Evolutionary conservation across 1,140 invertebrate genomes (phyloP), one percentile per base, ranked within the genome.

Genomic region (Drosophila ironensis): DNA sequence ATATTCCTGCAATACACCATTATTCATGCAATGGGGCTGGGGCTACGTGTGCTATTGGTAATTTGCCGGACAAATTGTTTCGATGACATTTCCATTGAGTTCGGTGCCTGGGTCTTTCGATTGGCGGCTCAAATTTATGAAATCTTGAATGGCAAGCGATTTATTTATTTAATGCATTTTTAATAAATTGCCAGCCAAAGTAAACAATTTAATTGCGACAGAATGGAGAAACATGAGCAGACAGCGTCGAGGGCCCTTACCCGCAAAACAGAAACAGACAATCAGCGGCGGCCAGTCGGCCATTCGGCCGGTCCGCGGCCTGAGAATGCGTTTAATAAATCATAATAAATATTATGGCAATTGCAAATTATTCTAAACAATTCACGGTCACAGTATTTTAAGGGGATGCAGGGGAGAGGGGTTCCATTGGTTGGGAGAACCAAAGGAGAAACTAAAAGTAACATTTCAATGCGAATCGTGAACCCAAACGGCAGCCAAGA

Each of bases 301-400:
- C 22, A 35, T 45, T 17, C 27, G 48, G 11, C 25, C 24, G 17
- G 40, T 25, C 11, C 14, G 46, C 24, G 17, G 40, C 25, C 11
- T 9, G 46, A 44, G 66, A 71, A 74, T 71, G 71, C 76, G 71
- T 80, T 80, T 74, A 80, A 80, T 81, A 80, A 80, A 80, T 80
- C 76, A 80, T 64, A 75, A 45, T 67, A 72, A 84, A 82, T 82
- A 84, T 82, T 82, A 82, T 84, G 78, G 77, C 78, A 82, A 84
- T 82, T 82, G 77, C 72, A 82, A 82, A 82, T 82, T 81, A 82
- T 84, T 84, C 68, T 54, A 60, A 69, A 73, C 68, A 71, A 82
- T 82, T 82, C 78, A 82, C 78, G 78, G 78, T 84, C 78, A 84
- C 78, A 72, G 80, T 48, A 48, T 19, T 37, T 50, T 38, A 42